Evolutionary conservation across 2,797 vertebrate genomes (phyloP).

Genomic region (Phataginus tricuspis): DNA sequence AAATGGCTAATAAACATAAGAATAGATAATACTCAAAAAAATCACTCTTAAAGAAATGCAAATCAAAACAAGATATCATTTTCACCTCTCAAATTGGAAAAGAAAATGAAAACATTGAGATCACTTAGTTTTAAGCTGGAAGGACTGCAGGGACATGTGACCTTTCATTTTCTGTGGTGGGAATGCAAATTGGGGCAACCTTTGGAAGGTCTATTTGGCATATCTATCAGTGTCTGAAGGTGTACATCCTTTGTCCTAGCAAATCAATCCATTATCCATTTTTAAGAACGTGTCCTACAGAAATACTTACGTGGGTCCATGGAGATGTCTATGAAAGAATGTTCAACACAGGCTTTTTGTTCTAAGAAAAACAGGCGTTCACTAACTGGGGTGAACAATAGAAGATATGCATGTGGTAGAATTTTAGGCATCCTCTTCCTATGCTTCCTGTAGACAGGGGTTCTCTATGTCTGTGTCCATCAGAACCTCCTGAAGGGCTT

Average conservation of each 20-base stretch:
- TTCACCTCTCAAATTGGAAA: slow-evolving; percentile 24
- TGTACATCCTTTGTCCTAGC: neutral
- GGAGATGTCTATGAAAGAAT: neutral
- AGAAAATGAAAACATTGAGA: slow-evolving; percentile 33
- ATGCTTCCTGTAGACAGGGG: neutral
- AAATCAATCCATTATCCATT: neutral
- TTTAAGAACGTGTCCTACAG: neutral
- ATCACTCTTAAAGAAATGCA: slow-evolving; percentile 51
- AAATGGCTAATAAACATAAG: slow-evolving; percentile 41
- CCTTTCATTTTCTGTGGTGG: neutral
- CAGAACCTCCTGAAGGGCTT: neutral
- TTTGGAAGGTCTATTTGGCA: neutral
- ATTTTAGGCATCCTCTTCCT: neutral
- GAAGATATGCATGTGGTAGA: neutral
- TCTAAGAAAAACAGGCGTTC: neutral
- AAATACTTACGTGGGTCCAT: neutral
- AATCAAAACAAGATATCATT: slow-evolving; percentile 40
- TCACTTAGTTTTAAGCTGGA: neutral
- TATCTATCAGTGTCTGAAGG: neutral
- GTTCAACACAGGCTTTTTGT: neutral
- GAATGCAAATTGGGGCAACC: neutral
- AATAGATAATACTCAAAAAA: neutral
- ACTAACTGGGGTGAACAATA: neutral
- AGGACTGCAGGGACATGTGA: neutral
- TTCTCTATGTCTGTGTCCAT: neutral